Evolutionary conservation across 2,888 invertebrate species (phyloP).

Genomic region (Diarsia brunnea): DNA sequence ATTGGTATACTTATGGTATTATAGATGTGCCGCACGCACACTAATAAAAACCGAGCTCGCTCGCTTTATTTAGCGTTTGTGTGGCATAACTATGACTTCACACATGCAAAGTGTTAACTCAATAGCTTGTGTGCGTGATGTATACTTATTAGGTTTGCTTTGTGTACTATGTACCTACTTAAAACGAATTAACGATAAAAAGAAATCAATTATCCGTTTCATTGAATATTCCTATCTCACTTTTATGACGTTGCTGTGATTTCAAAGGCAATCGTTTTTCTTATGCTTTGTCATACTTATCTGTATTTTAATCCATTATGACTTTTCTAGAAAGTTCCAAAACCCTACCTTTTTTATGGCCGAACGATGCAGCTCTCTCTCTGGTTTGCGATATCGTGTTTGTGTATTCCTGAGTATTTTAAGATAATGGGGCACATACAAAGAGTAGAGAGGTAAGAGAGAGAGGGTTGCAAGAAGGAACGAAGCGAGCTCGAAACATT

Average conservation of each 20-base stretch:
- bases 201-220: constrained; percentile 29
- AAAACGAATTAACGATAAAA: constrained; percentile 27
- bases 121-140: no score
- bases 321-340: constrained; percentile 27
- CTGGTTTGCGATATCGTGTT: not conserved
- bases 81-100: no score
- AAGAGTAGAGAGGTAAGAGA: no score
- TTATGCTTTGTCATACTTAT: constrained; percentile 3
- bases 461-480: not conserved
- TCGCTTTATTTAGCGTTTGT: no score
- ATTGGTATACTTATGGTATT: no score
- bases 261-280: constrained; percentile 26
- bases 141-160: no score
- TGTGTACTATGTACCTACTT: constrained; percentile 25
- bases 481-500: not conserved
- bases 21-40: no score
- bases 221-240: constrained; percentile 33
- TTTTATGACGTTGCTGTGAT: constrained; percentile 46
- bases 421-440: no score
- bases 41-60: no score
- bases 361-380: not conserved
- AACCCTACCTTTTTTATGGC: not conserved
- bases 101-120: no score
- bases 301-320: constrained; percentile 2
- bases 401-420: not conserved